These are phyloP conservation scores for Microplitis demolitor DNA, from an alignment of 1,140 invertebrate species.

Conservation along the genomic window DNA sequence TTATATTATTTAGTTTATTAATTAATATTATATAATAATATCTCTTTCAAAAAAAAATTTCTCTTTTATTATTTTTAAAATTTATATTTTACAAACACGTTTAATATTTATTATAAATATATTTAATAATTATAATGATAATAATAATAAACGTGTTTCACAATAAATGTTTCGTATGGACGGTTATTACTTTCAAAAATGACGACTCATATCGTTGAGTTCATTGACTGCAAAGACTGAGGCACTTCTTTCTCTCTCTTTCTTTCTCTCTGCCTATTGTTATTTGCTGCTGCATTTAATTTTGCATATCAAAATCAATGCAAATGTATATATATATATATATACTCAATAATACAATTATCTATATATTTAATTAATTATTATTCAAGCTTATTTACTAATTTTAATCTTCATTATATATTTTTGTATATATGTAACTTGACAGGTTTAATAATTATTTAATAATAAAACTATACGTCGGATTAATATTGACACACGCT, in stretches of 20 bases:
- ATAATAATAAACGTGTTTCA: constrained; percentile 42
- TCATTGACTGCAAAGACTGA: neutral
- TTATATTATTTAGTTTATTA: neutral
- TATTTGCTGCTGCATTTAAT: neutral
- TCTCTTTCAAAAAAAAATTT: neutral
- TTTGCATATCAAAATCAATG: neutral
- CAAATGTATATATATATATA: neutral
- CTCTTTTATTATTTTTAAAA: constrained; percentile 11
- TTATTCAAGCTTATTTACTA: too few relatives aligned
- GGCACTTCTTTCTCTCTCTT: neutral
- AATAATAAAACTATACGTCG: constrained; percentile 23
- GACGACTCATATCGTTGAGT: constrained; percentile 34
- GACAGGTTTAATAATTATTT: neutral
- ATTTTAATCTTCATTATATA: too few relatives aligned
- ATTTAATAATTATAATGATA: neutral
- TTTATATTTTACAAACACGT: neutral
- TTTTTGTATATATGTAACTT: too few relatives aligned
- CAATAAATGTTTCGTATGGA: constrained; percentile 54
- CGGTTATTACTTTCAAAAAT: constrained; percentile 54
- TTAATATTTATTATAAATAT: neutral
- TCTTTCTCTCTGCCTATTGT: constrained; percentile 7
- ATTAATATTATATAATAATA: neutral
- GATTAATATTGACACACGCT: constrained; percentile 12
- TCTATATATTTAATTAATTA: too few relatives aligned
- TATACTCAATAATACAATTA: too few relatives aligned